Conservation (phyloP, 2,113 vertebrate genomes). For the Lycaon pictus region DNA sequence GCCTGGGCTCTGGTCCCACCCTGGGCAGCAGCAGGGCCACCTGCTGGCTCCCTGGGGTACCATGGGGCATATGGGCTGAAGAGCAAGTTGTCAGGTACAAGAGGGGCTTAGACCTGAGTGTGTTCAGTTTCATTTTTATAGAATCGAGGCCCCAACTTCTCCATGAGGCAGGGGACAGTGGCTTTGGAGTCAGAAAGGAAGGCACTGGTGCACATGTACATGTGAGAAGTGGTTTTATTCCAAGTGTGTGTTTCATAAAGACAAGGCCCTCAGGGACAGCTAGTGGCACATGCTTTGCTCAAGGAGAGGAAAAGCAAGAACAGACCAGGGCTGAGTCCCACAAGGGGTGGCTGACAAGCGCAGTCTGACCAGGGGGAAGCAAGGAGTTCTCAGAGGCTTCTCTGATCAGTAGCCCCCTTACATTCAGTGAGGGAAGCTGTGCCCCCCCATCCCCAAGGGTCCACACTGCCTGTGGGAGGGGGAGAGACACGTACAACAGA, state of each 20-base stretch:
- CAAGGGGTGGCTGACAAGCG: neutral
- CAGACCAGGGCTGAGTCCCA: slow-evolving; percentile 49
- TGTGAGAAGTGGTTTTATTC: slow-evolving; percentile 89
- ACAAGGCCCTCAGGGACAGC: slow-evolving; percentile 77
- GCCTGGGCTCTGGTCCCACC: neutral
- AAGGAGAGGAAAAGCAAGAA: slow-evolving; percentile 85
- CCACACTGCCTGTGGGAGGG: accelerated
- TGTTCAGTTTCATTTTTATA: neutral
- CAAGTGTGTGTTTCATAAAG: slow-evolving; percentile 82
- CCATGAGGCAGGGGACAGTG: neutral
- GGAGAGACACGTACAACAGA: neutral
- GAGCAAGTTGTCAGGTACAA: neutral
- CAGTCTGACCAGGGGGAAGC: neutral
- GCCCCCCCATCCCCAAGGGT: neutral
- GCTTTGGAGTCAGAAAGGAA: neutral
- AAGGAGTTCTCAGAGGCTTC: neutral
- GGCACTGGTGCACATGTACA: neutral
- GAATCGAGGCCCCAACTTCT: neutral
- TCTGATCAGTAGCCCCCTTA: neutral
- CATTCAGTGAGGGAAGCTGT: neutral
- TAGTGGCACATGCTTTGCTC: slow-evolving; percentile 89
- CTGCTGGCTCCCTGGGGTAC: neutral
- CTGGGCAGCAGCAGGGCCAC: neutral
- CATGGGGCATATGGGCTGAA: accelerated
- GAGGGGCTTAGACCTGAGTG: neutral